A percentile compares a stretch with the other conserved stretches of the same genome.
These are phyloP conservation scores for Macroglossus sobrinus DNA, from an alignment of 2,113 vertebrate species.

Conservation along the genomic window DNA sequence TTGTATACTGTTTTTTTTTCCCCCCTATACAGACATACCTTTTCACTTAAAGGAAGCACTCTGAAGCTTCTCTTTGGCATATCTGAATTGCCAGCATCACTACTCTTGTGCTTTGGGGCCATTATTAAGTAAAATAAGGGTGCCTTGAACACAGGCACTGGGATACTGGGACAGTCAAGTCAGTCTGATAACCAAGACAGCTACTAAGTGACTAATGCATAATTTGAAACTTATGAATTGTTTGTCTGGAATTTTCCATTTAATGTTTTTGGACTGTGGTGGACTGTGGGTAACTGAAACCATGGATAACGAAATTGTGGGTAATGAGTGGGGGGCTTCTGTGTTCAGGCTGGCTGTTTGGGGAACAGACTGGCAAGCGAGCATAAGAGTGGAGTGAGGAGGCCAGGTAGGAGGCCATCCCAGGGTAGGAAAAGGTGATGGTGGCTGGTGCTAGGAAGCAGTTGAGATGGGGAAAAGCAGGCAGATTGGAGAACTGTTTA, in stretches of 20 bases:
- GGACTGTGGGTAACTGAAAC: background rate
- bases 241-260: background rate
- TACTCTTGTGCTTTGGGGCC: background rate
- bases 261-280: background rate
- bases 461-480: background rate
- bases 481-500: background rate
- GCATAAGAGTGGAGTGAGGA: background rate
- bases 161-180: no score
- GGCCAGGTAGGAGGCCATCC: background rate
- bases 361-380: background rate
- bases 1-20: no score
- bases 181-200: background rate
- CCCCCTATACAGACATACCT: background rate
- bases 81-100: background rate
- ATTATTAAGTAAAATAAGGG: background rate
- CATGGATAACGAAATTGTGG: background rate
- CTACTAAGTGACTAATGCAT: background rate
- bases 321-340: background rate
- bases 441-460: background rate
- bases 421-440: background rate
- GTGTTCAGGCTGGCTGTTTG: background rate
- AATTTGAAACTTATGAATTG: background rate
- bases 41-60: background rate
- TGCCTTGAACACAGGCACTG: background rate
- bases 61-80: background rate